Evolutionary conservation across 92 coral and sea anemone species (phyloP), one percentile per base, ranked within the genome.

Genomic region (Phenganax marumi): DNA sequence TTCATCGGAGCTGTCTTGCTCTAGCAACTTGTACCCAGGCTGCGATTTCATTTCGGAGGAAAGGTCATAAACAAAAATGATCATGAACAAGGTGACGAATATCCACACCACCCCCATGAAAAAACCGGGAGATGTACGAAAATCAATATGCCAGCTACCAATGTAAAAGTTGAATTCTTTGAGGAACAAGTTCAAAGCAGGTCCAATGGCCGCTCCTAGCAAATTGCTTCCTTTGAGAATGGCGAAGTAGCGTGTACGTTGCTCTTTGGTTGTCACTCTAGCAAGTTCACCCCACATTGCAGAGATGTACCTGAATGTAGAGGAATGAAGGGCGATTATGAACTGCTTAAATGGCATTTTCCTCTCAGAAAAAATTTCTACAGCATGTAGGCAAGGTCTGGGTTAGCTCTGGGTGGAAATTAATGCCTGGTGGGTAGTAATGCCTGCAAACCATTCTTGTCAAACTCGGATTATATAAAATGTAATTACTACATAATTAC

Each of bases 231-330:
- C 83, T 62, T 78, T 78, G 11, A 78, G 68, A 17, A 78, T 78
- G 48, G 83, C 48, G 73, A 78, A 78, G 52, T 78, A 78, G 4
- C 83, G 72, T 13, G 83, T 78, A 16, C 83, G 72, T 63, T 78
- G 83, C 50, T 78, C 83, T 21, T 46, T 78, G 58, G 83, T 78
- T 33, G 83, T 78, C 18, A 78, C 73, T 8, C 73, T 33, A 4
- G 83, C 83, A n/a, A 78, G 25, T 13, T 78, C 83, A 6, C 83
- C 83, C 83, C 83, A 78, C 83, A 78, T 78, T 7, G 83, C 83
- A 19, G 83, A 78, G 68, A 78, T 78, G 68, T 50, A 78, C 10
- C 43, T 33, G 43, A n/a, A n/a, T 33, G 5, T 5, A 33, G 43
- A 33, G 3, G 5, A 33, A 33, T 33, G 5, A 33, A 33, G 43